phyloP scores from a whole-genome alignment of 2,888 invertebrate genomes.

The Eupithecia vulgata region DNA sequence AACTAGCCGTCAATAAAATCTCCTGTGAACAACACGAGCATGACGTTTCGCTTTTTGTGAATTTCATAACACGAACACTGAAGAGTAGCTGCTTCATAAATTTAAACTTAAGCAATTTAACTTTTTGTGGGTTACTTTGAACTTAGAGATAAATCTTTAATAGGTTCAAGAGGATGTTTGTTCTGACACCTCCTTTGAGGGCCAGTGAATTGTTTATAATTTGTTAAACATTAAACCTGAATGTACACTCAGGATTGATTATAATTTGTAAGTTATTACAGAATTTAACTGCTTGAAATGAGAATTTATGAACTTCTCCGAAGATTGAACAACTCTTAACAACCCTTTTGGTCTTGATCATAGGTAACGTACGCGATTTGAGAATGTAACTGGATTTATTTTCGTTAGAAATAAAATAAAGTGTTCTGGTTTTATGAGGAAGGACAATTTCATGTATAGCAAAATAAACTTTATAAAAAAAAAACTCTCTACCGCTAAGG shows the following conservation, averaged over 20 bases:
- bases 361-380: neutral
- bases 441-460: too few species aligned
- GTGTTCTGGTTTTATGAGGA: too few species aligned
- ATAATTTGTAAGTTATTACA: neutral
- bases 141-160: constrained; percentile 55
- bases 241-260: neutral
- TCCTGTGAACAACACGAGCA: constrained; percentile 23
- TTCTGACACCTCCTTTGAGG: constrained; percentile 40
- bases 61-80: constrained; percentile 52
- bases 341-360: neutral
- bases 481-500: too few species aligned
- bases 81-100: constrained; percentile 57
- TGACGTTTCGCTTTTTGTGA: constrained; percentile 56
- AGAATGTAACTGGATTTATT: too few species aligned
- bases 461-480: too few species aligned
- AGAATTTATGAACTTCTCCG: neutral
- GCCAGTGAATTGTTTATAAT: constrained; percentile 37
- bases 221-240: constrained; percentile 11
- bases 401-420: too few species aligned
- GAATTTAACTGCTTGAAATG: constrained; percentile 2
- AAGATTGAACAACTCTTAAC: neutral
- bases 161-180: constrained; percentile 49
- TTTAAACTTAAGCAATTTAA: constrained; percentile 76
- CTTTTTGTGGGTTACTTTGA: constrained; percentile 69
- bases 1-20: neutral